Base-by-base conservation (phyloP, 1,140 invertebrate genomes). In the Pseudomyrmex dendroicus region DNA sequence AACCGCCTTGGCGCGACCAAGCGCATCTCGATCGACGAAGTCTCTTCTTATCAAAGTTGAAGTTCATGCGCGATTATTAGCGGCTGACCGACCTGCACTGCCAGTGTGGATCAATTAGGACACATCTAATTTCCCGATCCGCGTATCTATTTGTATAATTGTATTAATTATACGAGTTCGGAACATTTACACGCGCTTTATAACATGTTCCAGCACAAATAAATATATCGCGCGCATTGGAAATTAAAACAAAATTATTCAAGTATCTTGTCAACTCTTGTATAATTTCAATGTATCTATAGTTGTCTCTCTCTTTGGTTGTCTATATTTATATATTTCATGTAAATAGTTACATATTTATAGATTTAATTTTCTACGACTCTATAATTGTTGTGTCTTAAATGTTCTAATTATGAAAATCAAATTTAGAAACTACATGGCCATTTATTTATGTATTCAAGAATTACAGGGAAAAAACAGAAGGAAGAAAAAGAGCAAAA, bases 21-120 rank as follows among this genome's bases (percentile, higher is more conserved):
- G 35, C 35, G 54, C 57, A 63, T 48, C 80, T 84, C 83, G 83
- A 84, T 84, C 76, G 83, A 25, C 66, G n/a, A 64, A 84, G 56
- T 72, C 67, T 57, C 76, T 84, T 84, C 76, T 63, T 78, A 70
- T 78, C 74, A 56, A 80, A 66, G 76, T 70, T 80, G 76, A 70
- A 80, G 76, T 80, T 70, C 66, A 80, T 48, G 64, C 61, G 59
- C 80, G 80, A 83, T 80, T 80, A 80, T 80, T 80, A 78, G 76
- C 76, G 20, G 76, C 76, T 78, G 76, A 48, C 20, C 76, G 22
- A 66, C 35, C n/a, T 50, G 22, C 66, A 59, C 76, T 57, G 76
- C 57, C 64, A 48, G 54, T 54, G 44, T 22, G 70, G 67, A 70
- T 80, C 66, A 70, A 80, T 80, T 70, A 80, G 12, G 20, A 44